Conservation (phyloP, 2,113 vertebrate species). For the Clinocottus analis region DNA sequence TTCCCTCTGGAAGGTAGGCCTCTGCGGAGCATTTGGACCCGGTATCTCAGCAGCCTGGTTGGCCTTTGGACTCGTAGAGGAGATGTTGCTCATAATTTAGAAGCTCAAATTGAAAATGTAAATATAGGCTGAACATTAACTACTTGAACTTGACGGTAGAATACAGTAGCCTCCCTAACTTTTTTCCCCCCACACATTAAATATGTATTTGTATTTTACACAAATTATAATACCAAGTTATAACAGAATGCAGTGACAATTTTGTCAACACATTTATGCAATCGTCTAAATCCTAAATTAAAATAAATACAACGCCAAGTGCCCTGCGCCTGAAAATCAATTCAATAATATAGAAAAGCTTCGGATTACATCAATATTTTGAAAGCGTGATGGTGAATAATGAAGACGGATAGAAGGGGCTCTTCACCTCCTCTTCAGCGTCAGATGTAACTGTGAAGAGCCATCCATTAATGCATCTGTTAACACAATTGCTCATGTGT, state of each 20-base stretch:
- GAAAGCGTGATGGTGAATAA: conserved; percentile 37
- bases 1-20: conserved; percentile 96
- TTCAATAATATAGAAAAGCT: background rate
- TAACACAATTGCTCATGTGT: background rate
- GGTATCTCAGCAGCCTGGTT: background rate
- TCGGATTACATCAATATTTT: background rate
- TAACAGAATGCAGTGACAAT: background rate
- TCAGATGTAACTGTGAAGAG: background rate
- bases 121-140: background rate
- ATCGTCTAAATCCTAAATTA: background rate
- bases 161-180: background rate
- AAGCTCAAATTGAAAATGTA: background rate
- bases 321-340: conserved; percentile 16
- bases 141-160: background rate
- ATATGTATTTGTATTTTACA: background rate
- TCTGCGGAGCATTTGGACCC: background rate
- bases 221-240: background rate
- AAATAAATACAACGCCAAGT: background rate
- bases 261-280: background rate
- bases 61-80: background rate
- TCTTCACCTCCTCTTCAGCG: conserved; percentile 17
- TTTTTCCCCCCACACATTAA: background rate
- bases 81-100: background rate
- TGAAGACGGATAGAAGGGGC: background rate
- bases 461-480: background rate